Base-by-base conservation (phyloP, 2,888 invertebrate genomes). In the Nomada goodeniana region DNA sequence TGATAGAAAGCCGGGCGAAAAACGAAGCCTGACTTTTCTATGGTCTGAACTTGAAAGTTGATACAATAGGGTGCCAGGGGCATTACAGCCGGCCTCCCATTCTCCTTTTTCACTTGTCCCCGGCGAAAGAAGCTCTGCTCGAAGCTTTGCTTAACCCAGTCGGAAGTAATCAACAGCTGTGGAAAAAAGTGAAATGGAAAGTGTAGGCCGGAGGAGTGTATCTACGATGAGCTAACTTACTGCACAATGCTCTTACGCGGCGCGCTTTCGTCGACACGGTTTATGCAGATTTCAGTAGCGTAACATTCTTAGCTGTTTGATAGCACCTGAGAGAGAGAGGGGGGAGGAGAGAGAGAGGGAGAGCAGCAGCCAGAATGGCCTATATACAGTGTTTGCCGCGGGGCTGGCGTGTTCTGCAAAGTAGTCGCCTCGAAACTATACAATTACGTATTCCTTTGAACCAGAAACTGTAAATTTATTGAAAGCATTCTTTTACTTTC, bases 41-140 rank as follows among this genome's bases (percentile, higher is more conserved):
- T 71, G 75, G 79, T 72, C 77, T 88, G 85, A 88, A 88, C 88
- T 88, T 88, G 85, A 82, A 88, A 86, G 82, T 88, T 83, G 85
- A 80, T 78, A 83, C 76, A 80, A 80, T 85, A 82, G 72, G 65
- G 44, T 78, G 83, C 87, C 80, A 63, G 76, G 65, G 87, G 86
- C 87, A 57, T 76, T 65, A 65, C 80, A 63, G 67, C 42, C 71
- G 20, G 52, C 20, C 69, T 53, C 36, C n/a, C 29, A 69, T 64
- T 69, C 65, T 76, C 68, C 73, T 74, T 68, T 68, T 53, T 72
- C 53, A 26, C 76, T 53, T 71, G 67, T 68, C 70, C 53, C 23
- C 67, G 50, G 52, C 67, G 78, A 86, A 85, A 86, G 83, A 80
- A 79, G 64, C 76, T 73, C 67, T 29, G 77, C 80, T 65, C 75